Conservation (phyloP, 1,140 invertebrate species). For the Sinonovacula constricta region DNA sequence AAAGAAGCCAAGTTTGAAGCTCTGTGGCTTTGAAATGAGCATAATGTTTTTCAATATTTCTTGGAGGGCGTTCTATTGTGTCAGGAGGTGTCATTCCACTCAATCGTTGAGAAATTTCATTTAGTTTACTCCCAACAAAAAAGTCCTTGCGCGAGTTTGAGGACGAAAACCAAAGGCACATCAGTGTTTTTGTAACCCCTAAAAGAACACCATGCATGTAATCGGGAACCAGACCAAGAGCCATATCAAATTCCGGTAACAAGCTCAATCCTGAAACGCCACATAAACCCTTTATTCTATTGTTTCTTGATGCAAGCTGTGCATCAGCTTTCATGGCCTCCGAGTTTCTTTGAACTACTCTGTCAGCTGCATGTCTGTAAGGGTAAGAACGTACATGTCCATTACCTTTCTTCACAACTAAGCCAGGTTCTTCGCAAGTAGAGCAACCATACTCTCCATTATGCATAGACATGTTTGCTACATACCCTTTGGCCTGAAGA, state of each 20-base stretch:
- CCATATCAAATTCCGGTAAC: conserved; percentile 4
- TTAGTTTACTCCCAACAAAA: conserved; percentile 6
- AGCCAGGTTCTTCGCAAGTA: conserved; percentile 11
- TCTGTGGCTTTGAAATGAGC: conserved; percentile 17
- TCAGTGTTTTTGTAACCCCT: conserved; percentile 12
- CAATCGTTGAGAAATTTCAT: conserved; percentile 12
- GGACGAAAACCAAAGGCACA: background rate
- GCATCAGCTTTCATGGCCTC: conserved; percentile 2
- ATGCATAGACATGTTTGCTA: background rate
- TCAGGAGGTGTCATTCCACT: conserved; percentile 9
- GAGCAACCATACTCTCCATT: conserved; percentile 20
- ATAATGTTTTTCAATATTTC: conserved; percentile 15
- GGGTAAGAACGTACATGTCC: conserved; percentile 22
- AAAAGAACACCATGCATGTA: conserved; percentile 29
- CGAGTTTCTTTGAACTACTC: conserved; percentile 6
- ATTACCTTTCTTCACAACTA: conserved; percentile 11
- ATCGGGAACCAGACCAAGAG: background rate
- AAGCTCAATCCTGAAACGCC: conserved; percentile 1
- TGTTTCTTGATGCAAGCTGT: background rate
- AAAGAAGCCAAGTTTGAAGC: conserved; percentile 13
- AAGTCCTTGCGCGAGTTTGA: conserved; percentile 13
- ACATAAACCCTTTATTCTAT: background rate
- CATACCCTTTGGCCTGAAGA: conserved; percentile 1
- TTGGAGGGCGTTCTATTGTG: background rate
- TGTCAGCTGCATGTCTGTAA: conserved; percentile 1